These are phyloP conservation scores for Pluvianellus socialis DNA, from an alignment of 2,113 vertebrate genomes.

Conservation along the genomic window DNA sequence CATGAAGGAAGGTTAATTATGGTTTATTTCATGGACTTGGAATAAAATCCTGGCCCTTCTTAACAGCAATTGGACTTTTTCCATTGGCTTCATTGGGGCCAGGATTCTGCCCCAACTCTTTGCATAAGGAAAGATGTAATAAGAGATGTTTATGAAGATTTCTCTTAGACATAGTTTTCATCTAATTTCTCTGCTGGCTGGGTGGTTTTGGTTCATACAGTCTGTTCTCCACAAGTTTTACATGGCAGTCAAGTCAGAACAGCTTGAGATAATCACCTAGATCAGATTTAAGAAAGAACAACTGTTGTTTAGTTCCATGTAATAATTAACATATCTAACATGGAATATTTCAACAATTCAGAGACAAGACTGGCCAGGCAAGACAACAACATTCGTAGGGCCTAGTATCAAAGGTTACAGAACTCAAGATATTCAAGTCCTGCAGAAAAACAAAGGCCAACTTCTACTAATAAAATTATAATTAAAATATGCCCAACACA, in stretches of 20 bases:
- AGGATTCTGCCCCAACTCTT: not conserved
- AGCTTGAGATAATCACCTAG: not conserved
- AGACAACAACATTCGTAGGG: not conserved
- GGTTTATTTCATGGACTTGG: conserved; percentile 40
- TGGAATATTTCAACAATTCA: not conserved
- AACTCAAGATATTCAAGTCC: not conserved
- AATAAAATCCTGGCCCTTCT: conserved; percentile 30
- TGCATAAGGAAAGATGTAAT: conserved; percentile 34
- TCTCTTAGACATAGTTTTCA: conserved; percentile 23
- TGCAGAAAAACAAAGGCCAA: not conserved
- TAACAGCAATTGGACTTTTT: conserved; percentile 21
- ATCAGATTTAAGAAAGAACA: not conserved
- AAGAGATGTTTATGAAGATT: conserved; percentile 49
- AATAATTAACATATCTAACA: not conserved
- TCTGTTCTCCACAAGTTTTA: not conserved
- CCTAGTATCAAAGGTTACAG: not conserved
- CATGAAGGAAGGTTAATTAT: conserved; percentile 33
- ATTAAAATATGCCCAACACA: not conserved
- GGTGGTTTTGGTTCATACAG: not conserved
- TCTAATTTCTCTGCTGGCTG: conserved; percentile 9
- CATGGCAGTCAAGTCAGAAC: not conserved
- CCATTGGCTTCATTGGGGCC: not conserved
- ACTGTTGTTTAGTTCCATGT: not conserved
- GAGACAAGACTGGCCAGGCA: not conserved
- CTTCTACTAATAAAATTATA: not conserved